Conservation (phyloP, 1,140 invertebrate genomes). For the Drosophila sechellia region DNA sequence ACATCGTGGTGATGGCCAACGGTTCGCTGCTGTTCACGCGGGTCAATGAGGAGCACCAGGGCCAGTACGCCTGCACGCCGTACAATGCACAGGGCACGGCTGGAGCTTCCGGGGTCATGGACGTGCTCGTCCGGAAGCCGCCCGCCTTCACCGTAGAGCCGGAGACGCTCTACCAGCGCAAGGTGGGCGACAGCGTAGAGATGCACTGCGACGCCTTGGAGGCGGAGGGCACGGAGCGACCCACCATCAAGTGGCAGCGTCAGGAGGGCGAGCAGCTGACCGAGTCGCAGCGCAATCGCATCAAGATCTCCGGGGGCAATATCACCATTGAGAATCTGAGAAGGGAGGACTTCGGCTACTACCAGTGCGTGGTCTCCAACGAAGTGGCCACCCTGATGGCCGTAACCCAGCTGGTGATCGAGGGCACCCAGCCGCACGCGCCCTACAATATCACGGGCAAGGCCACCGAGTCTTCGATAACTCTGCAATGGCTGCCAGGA, state of each 20-base stretch:
- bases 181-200: conserved; percentile 94
- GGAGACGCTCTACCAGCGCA: conserved; percentile 93
- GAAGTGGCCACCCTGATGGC: conserved; percentile 97
- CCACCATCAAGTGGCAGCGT: conserved; percentile 95
- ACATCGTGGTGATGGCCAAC: conserved; percentile 96
- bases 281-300: conserved; percentile 89
- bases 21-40: conserved; percentile 95
- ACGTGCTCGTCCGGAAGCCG: conserved; percentile 97
- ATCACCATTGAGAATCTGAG: conserved; percentile 95
- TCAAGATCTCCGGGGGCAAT: conserved; percentile 92
- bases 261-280: conserved; percentile 90
- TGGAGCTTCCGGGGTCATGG: conserved; percentile 96
- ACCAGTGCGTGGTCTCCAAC: conserved; percentile 97
- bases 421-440: conserved; percentile 97
- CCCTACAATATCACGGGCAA: conserved; percentile 96
- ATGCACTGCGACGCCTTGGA: conserved; percentile 96
- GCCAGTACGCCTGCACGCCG: conserved; percentile 96
- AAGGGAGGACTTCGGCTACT: conserved; percentile 96
- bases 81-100: conserved; percentile 97
- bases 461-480: conserved; percentile 95
- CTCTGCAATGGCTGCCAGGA: conserved; percentile 95
- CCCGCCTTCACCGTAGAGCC: conserved; percentile 94
- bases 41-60: conserved; percentile 95
- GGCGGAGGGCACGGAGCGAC: conserved; percentile 95
- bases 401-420: conserved; percentile 95